phyloP scores from a whole-genome alignment of 2,888 invertebrate genomes.

The Trichacis sp. region DNA sequence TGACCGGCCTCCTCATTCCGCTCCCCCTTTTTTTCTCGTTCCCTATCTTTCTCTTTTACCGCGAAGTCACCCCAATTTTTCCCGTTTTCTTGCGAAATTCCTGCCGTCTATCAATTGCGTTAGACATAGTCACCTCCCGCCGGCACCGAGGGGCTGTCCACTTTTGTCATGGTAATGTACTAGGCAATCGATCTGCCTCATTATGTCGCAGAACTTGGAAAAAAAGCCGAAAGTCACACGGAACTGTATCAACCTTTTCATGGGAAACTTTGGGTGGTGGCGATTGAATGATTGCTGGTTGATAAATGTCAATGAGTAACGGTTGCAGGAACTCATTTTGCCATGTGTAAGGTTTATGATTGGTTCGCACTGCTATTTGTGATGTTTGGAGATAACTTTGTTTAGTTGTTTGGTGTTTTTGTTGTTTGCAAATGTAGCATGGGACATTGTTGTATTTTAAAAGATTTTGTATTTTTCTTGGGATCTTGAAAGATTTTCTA shows the following conservation, averaged over 20 bases:
- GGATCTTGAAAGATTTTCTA: too few species aligned
- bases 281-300: too few species aligned
- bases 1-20: conserved; percentile 43
- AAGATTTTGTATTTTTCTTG: too few species aligned
- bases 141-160: conserved; percentile 43
- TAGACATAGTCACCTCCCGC: conserved; percentile 52
- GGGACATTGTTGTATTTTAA: too few species aligned
- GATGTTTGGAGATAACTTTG: too few species aligned
- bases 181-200: conserved; percentile 65
- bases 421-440: too few species aligned
- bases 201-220: conserved; percentile 60
- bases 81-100: conserved; percentile 63
- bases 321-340: too few species aligned
- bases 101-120: conserved; percentile 63
- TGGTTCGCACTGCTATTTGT: too few species aligned
- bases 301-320: too few species aligned
- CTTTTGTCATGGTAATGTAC: conserved; percentile 66
- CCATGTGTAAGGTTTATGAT: too few species aligned
- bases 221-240: conserved; percentile 54
- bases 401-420: too few species aligned
- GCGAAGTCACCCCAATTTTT: conserved; percentile 51
- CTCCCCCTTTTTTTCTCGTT: conserved; percentile 33
- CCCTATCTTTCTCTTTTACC: conserved; percentile 29
- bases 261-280: conserved; percentile 46
- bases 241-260: conserved; percentile 44